Evolutionary conservation across 2,797 vertebrate species (phyloP).

Genomic region (Psittacula derbiana): DNA sequence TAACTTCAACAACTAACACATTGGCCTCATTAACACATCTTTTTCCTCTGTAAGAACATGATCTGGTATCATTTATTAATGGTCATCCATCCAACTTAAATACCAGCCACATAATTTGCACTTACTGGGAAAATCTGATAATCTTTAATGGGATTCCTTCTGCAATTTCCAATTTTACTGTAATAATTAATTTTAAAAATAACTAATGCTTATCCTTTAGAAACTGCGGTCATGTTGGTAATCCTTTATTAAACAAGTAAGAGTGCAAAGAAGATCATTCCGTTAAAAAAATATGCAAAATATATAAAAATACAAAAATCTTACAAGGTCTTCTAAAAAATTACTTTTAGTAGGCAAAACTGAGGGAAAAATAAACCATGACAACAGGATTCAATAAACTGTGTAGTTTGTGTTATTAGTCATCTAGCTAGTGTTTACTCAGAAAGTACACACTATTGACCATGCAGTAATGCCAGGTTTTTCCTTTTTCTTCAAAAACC

Average conservation of each 20-base stretch:
- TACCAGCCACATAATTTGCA: not conserved
- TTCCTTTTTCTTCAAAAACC: not conserved
- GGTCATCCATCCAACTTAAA: not conserved
- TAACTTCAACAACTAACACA: slow-evolving; percentile 22
- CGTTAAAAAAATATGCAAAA: not conserved
- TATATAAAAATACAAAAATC: not conserved
- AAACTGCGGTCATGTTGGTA: not conserved
- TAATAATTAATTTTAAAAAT: slow-evolving; percentile 30
- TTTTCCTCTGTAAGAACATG: not conserved
- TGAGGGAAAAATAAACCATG: not conserved
- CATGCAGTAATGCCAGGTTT: not conserved
- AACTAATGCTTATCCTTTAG: slow-evolving; percentile 23
- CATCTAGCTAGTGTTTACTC: not conserved
- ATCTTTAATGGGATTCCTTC: not conserved
- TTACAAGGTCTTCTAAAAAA: not conserved
- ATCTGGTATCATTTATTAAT: not conserved
- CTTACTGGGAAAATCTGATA: not conserved
- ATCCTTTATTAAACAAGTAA: not conserved
- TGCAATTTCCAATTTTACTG: not conserved
- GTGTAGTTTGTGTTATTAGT: not conserved
- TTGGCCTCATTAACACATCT: not conserved
- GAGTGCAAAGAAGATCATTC: not conserved
- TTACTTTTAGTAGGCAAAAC: not conserved
- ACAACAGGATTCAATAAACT: not conserved
- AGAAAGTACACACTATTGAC: not conserved